Evolutionary conservation across 2,797 vertebrate species (phyloP).

Genomic region (Thripadectes ignobilis): DNA sequence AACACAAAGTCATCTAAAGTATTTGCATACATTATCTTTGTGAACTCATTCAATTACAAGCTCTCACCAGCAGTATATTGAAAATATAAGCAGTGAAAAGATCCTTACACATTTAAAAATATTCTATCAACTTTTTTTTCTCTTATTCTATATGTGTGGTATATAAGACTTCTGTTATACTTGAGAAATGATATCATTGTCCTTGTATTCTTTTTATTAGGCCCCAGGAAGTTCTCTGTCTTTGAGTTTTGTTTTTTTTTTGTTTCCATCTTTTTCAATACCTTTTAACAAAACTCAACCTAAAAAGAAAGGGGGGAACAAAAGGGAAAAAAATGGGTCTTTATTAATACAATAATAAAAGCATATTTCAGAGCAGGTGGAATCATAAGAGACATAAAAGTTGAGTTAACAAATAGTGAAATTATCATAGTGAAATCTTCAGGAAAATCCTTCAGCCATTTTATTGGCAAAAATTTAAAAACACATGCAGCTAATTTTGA

Average conservation of each 20-base stretch:
- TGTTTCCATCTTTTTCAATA: neutral
- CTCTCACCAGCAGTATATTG: neutral
- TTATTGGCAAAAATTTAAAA: neutral
- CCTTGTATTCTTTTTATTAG: neutral
- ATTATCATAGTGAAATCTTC: neutral
- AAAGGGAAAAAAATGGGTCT: neutral
- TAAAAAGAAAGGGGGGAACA: neutral
- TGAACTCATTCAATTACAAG: neutral
- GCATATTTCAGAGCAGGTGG: neutral
- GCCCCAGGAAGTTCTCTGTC: neutral
- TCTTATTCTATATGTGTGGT: neutral
- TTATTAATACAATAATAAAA: neutral
- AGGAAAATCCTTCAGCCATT: neutral
- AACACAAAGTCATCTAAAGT: neutral
- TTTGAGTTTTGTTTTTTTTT: neutral
- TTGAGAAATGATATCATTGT: neutral
- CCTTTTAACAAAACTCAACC: neutral
- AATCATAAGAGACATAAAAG: neutral
- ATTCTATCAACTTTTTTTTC: neutral
- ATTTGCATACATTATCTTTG: neutral
- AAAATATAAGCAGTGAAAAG: neutral
- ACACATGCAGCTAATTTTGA: neutral
- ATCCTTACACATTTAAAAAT: neutral
- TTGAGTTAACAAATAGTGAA: neutral
- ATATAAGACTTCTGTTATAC: neutral